Percentiles rank a stretch among this genome's conserved stretches.
Conservation (phyloP, 2,113 vertebrate species). For the Poeciliopsis retropinna region DNA sequence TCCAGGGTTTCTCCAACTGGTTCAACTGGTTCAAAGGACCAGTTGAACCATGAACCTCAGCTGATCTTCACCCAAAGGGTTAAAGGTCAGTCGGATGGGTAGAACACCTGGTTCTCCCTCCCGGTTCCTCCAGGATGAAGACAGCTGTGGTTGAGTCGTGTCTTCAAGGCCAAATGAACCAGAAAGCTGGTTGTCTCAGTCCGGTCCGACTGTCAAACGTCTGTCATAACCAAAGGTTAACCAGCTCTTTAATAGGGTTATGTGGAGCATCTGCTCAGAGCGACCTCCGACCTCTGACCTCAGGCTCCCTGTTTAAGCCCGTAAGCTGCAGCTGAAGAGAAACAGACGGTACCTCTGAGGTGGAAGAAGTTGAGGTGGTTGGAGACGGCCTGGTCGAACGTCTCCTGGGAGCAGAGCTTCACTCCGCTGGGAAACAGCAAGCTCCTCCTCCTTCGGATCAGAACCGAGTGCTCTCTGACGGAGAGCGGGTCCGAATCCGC, state of each 20-base stretch:
- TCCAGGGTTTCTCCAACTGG: too few species aligned
- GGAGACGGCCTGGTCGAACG: constrained; percentile 82
- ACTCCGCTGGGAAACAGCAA: constrained; percentile 89
- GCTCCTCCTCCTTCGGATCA: constrained; percentile 81
- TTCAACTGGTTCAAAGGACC: too few species aligned
- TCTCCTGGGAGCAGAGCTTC: constrained; percentile 89
- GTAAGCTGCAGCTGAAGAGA: background rate
- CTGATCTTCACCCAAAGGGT: too few species aligned
- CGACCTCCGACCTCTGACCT: constrained; percentile 4
- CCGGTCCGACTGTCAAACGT: too few species aligned
- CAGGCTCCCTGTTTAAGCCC: constrained; percentile 24
- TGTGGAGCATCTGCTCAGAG: constrained; percentile 3
- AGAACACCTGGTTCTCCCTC: too few species aligned
- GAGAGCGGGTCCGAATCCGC: constrained; percentile 13
- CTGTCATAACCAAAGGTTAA: background rate
- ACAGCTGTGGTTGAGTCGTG: too few species aligned
- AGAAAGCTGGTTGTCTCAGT: too few species aligned
- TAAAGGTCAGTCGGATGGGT: too few species aligned
- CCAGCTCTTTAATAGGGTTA: background rate
- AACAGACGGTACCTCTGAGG: constrained; percentile 83
- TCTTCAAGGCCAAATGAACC: too few species aligned
- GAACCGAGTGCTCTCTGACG: constrained; percentile 32
- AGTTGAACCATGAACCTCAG: too few species aligned
- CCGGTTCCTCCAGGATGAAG: too few species aligned
- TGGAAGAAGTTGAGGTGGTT: constrained; percentile 91